Evolutionary conservation across 2,113 vertebrate species (phyloP), one percentile per base, ranked within the genome.

Genomic region (Gulo gulo): DNA sequence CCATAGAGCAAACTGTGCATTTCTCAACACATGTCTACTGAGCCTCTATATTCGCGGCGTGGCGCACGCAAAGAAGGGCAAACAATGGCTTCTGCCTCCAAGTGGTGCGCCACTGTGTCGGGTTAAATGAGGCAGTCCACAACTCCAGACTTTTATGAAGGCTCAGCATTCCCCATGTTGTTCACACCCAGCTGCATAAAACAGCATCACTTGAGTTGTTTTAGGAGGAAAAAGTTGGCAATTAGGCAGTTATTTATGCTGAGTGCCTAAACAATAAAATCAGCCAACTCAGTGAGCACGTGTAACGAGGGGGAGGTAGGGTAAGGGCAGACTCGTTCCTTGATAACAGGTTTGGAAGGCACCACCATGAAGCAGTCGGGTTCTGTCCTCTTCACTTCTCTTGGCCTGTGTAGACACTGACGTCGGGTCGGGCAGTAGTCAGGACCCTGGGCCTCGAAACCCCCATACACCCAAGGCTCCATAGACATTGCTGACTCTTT

Each of bases 341-440:
- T 10, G 13, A 63, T 9, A 65, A 71, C 47, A 88, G 36, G 26
- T 36, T 65, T 65, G 24, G 34, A 90, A 13, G 26, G 26, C 55
- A 18, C 50, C 55, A 52, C 82, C 23, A 1, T 8, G 13, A 67
- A 87, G 29, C 8, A 11, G 12, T 4, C n/a, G 16, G 13, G 13
- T 39, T 91, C 42, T 7, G 18, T 55, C 31, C 65, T 82, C 63
- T 42, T 91, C 18, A 24, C 57, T 61, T 88, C 14, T 1, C 57
- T 85, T 57, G 31, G 36, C 36, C 71, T 61, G 29, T 12, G 39
- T 78, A 57, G 73, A 83, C 2, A 21, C 13, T n/a, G 2, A 78
- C 9, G 21, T 31, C 13, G 23, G 18, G 14, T 13, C 21, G 31
- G 1, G 20, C 1, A 3, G 34, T 15, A 9, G 13, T 24, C 7